These are phyloP conservation scores for Thalassaphorura encarpata DNA, from an alignment of 1,140 invertebrate genomes.

Conservation along the genomic window DNA sequence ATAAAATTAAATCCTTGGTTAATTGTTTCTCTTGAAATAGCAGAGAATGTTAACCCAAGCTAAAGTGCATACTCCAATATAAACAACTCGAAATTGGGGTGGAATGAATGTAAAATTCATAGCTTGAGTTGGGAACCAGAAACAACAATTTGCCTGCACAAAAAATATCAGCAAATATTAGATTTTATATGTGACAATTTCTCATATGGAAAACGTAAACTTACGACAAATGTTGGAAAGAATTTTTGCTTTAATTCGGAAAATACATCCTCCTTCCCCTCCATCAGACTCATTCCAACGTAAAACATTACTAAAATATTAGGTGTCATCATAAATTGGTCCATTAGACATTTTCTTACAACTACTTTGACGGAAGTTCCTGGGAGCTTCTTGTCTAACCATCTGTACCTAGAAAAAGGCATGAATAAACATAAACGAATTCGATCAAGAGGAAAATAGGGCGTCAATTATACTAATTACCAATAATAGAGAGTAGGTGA, in stretches of 20 bases:
- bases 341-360: slow-evolving; percentile 57
- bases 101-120: slow-evolving; percentile 61
- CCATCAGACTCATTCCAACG: slow-evolving; percentile 58
- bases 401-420: slow-evolving; percentile 65
- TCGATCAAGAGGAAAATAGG: background rate
- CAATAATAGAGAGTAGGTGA: slow-evolving; percentile 51
- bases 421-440: no score
- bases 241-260: slow-evolving; percentile 62
- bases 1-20: no score
- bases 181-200: background rate
- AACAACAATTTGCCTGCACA: slow-evolving; percentile 48
- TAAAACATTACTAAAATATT: slow-evolving; percentile 57
- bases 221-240: slow-evolving; percentile 53
- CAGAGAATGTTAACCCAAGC: slow-evolving; percentile 68
- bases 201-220: slow-evolving; percentile 18
- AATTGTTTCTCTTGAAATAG: slow-evolving; percentile 51
- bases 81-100: slow-evolving; percentile 54
- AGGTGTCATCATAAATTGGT: slow-evolving; percentile 67
- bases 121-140: slow-evolving; percentile 66
- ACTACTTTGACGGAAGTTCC: slow-evolving; percentile 53
- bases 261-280: slow-evolving; percentile 53
- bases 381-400: slow-evolving; percentile 55
- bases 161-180: background rate
- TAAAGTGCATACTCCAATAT: slow-evolving; percentile 58
- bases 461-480: slow-evolving; percentile 41